Percentiles rank a stretch among this genome's conserved stretches.
These are phyloP conservation scores for Chouioia cunea DNA, from an alignment of 2,888 invertebrate species.

Conservation along the genomic window DNA sequence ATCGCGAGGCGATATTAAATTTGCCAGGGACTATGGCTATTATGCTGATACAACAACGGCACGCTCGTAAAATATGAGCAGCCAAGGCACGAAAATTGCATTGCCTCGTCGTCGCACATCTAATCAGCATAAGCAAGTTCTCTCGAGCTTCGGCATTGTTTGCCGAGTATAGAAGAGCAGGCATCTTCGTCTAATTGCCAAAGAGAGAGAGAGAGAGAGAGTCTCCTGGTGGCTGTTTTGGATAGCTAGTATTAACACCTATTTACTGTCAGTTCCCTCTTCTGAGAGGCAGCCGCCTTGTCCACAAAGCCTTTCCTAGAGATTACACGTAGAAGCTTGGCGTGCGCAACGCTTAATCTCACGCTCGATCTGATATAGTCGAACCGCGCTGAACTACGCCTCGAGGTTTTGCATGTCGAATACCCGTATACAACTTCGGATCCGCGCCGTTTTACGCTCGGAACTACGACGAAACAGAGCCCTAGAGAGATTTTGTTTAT, in stretches of 20 bases:
- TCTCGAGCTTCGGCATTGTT: constrained; percentile 22
- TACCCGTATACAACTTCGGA: neutral
- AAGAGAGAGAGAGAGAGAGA: constrained; percentile 47
- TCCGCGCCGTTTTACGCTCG: neutral
- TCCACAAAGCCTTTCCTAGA: neutral
- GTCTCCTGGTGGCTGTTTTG: constrained; percentile 10
- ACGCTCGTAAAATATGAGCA: neutral
- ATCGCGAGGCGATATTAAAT: no score
- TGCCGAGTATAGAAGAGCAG: constrained; percentile 5
- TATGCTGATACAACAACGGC: no score
- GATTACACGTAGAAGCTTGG: constrained; percentile 16
- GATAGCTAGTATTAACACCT: constrained; percentile 64
- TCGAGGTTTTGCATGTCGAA: constrained; percentile 27
- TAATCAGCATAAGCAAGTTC: constrained; percentile 39
- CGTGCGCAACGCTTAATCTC: constrained; percentile 47
- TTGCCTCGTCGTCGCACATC: no score
- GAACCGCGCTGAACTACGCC: neutral
- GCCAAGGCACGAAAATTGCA: neutral
- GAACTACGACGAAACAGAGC: neutral
- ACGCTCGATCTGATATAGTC: constrained; percentile 46
- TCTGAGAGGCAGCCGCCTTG: constrained; percentile 17
- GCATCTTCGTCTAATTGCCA: constrained; percentile 39
- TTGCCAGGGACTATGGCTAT: no score
- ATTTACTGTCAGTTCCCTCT: constrained; percentile 56
- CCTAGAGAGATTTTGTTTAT: constrained; percentile 18